Percentiles rank a stretch among this genome's conserved stretches.
Evolutionary conservation across 2,888 invertebrate genomes (phyloP).

Genomic region (Mamestra brassicae): DNA sequence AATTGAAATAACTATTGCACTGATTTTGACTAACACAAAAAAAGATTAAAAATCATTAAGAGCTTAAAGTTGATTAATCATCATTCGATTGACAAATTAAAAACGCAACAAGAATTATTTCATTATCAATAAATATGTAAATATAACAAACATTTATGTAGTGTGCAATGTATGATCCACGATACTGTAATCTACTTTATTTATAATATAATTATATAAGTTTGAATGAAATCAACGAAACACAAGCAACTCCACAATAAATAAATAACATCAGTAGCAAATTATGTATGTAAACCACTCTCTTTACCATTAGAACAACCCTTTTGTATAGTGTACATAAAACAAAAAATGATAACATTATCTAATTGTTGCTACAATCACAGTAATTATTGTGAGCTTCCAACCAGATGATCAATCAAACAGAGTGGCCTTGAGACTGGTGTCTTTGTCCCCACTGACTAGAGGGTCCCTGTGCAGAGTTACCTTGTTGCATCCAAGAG

Average conservation of each 20-base stretch:
- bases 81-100: slow-evolving; percentile 71
- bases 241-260: slow-evolving; percentile 89
- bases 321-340: slow-evolving; percentile 83
- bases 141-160: slow-evolving; percentile 69
- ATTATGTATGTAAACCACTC: slow-evolving; percentile 82
- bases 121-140: slow-evolving; percentile 61
- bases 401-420: slow-evolving; percentile 87
- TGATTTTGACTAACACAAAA: slow-evolving; percentile 23
- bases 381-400: slow-evolving; percentile 91
- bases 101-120: slow-evolving; percentile 73
- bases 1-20: slow-evolving; percentile 45
- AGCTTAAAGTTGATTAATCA: slow-evolving; percentile 61
- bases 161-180: slow-evolving; percentile 71
- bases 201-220: slow-evolving; percentile 74
- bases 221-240: slow-evolving; percentile 87
- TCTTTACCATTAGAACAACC: slow-evolving; percentile 86
- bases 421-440: slow-evolving; percentile 90
- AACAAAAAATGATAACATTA: slow-evolving; percentile 87
- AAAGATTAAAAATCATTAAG: slow-evolving; percentile 12
- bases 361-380: slow-evolving; percentile 91
- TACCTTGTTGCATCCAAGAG: slow-evolving; percentile 94
- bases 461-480: slow-evolving; percentile 90
- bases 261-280: slow-evolving; percentile 90
- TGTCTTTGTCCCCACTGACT: slow-evolving; percentile 90
- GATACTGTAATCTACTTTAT: slow-evolving; percentile 74